Percentiles rank a stretch among this genome's conserved stretches.
Conservation (phyloP, 2,113 vertebrate species). For the Euleptes europaea region DNA sequence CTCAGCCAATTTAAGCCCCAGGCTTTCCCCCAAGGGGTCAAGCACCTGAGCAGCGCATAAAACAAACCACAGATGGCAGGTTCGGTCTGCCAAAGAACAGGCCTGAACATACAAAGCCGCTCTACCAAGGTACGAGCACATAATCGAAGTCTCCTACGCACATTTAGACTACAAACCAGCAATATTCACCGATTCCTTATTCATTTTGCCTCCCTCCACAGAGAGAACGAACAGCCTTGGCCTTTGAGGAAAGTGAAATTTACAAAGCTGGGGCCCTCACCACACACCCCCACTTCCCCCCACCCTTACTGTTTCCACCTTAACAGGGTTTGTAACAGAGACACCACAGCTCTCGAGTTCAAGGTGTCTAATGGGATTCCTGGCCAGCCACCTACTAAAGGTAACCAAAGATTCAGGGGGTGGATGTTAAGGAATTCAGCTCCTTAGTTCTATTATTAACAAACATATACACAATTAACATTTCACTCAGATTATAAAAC, state of each 20-base stretch:
- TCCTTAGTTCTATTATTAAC: too few species aligned
- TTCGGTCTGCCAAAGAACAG: neutral
- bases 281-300: neutral
- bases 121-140: neutral
- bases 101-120: neutral
- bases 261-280: neutral
- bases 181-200: neutral
- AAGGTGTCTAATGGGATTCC: neutral
- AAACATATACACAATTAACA: neutral
- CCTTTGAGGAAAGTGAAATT: neutral
- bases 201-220: neutral
- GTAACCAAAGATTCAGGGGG: too few species aligned
- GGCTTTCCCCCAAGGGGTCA: too few species aligned
- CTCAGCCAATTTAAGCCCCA: too few species aligned
- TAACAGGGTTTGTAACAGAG: rapidly evolving
- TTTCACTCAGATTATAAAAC: neutral
- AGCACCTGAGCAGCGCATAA: neutral
- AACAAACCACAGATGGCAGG: neutral
- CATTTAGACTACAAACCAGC: neutral
- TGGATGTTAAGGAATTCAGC: too few species aligned
- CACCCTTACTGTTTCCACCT: neutral
- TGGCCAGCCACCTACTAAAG: neutral
- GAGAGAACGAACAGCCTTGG: neutral
- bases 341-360: rapidly evolving
- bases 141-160: neutral